Evolutionary conservation across 2,113 vertebrate genomes (phyloP).

Genomic region (human (Homo sapiens)): DNA sequence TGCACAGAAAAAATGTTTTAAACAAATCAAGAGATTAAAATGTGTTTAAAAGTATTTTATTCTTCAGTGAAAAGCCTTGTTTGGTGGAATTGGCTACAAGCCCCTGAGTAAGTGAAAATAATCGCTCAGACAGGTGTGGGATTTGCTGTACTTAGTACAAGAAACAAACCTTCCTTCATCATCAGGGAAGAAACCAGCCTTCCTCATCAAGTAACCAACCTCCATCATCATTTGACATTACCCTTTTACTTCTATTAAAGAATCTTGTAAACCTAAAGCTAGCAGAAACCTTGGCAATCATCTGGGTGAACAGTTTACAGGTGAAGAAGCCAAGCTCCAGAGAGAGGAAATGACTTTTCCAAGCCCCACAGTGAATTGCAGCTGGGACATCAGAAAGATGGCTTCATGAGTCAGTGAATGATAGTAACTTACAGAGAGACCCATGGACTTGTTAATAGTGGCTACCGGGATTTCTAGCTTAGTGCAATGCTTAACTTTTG

Average conservation of each 20-base stretch:
- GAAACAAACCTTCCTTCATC: not conserved
- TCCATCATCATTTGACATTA: not conserved
- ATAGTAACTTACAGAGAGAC: not conserved
- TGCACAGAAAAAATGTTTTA: not conserved
- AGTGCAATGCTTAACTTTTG: not conserved
- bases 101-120: not conserved
- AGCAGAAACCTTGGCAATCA: not conserved
- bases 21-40: conserved; percentile 7
- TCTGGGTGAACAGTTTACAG: not conserved
- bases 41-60: not conserved
- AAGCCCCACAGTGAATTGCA: not conserved
- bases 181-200: not conserved
- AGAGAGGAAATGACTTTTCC: not conserved
- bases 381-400: not conserved
- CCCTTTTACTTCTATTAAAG: not conserved
- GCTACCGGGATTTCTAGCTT: conserved; percentile 35
- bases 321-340: not conserved
- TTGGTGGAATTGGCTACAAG: not conserved
- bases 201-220: not conserved
- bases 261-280: not conserved
- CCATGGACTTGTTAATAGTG: not conserved
- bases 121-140: not conserved
- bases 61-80: not conserved
- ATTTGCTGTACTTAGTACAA: conserved; percentile 5
- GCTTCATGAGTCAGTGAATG: not conserved